Conservation (phyloP, 2,888 invertebrate species). For the Listrodromus nycthemerus region DNA sequence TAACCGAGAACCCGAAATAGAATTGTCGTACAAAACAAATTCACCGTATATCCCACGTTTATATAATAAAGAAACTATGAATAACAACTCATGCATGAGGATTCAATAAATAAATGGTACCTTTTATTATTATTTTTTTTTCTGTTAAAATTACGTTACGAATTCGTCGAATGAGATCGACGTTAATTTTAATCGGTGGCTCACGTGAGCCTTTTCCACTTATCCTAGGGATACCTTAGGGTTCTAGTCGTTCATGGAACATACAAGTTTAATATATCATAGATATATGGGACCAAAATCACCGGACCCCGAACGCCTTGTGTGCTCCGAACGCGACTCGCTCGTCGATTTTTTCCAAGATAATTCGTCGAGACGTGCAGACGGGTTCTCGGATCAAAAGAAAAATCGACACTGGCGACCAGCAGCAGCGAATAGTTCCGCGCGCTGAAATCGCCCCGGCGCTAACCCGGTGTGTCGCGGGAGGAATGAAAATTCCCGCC, state of each 20-base stretch:
- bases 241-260: conserved; percentile 94
- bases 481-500: conserved; percentile 16
- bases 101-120: conserved; percentile 58
- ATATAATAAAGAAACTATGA: conserved; percentile 38
- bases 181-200: conserved; percentile 63
- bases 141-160: conserved; percentile 26
- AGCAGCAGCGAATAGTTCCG: conserved; percentile 81
- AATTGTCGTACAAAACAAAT: conserved; percentile 28
- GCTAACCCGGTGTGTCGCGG: conserved; percentile 15
- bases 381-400: not conserved
- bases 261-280: conserved; percentile 98
- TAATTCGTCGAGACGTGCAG: not conserved
- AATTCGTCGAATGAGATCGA: conserved; percentile 24
- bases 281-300: conserved; percentile 98
- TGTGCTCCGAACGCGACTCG: conserved; percentile 67
- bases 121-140: conserved; percentile 34
- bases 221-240: conserved; percentile 70
- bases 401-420: conserved; percentile 44
- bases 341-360: conserved; percentile 48
- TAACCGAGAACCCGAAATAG: conserved; percentile 53
- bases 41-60: conserved; percentile 44
- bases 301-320: conserved; percentile 86
- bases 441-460: conserved; percentile 72
- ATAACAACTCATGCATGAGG: conserved; percentile 43
- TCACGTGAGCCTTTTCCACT: conserved; percentile 78